Conservation (phyloP, 1,140 invertebrate species). For the Cydia strobilella region DNA sequence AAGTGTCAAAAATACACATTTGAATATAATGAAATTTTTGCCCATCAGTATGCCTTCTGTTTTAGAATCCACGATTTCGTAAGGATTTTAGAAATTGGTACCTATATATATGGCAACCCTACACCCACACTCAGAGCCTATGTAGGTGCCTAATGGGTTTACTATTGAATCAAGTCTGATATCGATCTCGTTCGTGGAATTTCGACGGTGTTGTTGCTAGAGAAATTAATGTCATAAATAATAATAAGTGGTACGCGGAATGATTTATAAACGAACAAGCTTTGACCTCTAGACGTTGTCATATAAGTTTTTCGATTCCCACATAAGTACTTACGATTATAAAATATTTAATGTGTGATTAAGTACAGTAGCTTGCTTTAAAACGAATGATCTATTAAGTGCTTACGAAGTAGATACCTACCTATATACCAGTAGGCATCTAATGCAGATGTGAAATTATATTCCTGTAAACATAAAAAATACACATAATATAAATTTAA, state of each 20-base stretch:
- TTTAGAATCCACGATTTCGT: slow-evolving; percentile 34
- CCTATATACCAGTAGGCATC: too few species aligned
- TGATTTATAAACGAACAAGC: slow-evolving; percentile 22
- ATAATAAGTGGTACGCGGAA: slow-evolving; percentile 35
- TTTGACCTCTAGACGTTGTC: slow-evolving; percentile 6
- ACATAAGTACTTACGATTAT: background rate
- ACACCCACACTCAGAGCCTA: slow-evolving; percentile 48
- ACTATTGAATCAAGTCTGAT: slow-evolving; percentile 65
- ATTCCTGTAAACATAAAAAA: too few species aligned
- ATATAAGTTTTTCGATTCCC: slow-evolving; percentile 4
- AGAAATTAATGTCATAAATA: slow-evolving; percentile 61
- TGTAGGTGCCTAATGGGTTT: slow-evolving; percentile 65
- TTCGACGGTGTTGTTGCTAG: slow-evolving; percentile 51
- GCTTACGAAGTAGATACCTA: too few species aligned
- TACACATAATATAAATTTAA: too few species aligned
- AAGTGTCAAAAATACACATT: too few species aligned
- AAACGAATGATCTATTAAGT: too few species aligned
- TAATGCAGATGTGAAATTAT: too few species aligned
- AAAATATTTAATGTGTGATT: background rate
- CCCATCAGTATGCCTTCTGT: background rate
- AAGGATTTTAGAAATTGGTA: background rate
- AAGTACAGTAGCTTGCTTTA: background rate
- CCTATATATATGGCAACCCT: background rate
- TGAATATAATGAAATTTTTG: too few species aligned
- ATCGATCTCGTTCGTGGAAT: slow-evolving; percentile 64